These are phyloP conservation scores for Synergus umbraculus DNA, from an alignment of 2,888 invertebrate species.

Conservation along the genomic window DNA sequence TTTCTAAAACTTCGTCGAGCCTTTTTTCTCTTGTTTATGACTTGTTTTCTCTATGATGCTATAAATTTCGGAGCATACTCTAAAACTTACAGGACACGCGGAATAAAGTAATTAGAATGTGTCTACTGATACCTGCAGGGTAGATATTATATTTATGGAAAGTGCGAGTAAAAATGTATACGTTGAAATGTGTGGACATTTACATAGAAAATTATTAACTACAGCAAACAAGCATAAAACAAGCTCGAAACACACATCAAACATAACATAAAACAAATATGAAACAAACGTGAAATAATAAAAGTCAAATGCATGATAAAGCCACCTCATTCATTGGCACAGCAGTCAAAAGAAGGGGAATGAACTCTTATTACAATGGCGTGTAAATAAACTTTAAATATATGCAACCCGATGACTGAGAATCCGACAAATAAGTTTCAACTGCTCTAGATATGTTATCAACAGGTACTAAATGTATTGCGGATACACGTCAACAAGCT, in stretches of 20 bases:
- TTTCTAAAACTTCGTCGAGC: not conserved
- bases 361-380: slow-evolving; percentile 69
- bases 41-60: no score
- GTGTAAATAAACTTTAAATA: slow-evolving; percentile 64
- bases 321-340: slow-evolving; percentile 65
- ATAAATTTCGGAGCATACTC: no score
- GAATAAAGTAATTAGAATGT: no score
- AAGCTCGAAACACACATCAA: not conserved
- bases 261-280: no score
- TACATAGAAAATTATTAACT: no score
- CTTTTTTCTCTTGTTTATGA: no score
- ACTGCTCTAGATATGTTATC: slow-evolving; percentile 41
- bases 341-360: slow-evolving; percentile 63
- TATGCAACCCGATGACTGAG: slow-evolving; percentile 19
- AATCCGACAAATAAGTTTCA: slow-evolving; percentile 37
- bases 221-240: no score
- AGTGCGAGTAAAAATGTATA: no score
- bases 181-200: no score
- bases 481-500: slow-evolving; percentile 23
- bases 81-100: no score
- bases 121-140: no score
- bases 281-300: not conserved
- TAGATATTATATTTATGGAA: no score
- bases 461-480: slow-evolving; percentile 40
- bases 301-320: slow-evolving; percentile 13